phyloP scores from a whole-genome alignment of 1,140 invertebrate genomes.

The Ceratosolen fusciceps region DNA sequence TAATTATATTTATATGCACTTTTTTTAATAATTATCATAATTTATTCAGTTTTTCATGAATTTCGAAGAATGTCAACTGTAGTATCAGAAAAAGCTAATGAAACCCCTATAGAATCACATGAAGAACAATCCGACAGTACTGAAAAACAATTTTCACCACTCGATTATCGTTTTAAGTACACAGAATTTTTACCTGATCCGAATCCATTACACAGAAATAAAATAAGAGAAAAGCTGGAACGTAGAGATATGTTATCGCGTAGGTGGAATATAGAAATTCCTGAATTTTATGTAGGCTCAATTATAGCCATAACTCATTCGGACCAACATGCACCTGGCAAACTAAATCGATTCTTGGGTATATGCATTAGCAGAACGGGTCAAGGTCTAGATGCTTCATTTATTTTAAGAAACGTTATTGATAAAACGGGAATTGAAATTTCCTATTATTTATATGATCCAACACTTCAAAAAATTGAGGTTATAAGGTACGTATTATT shows the following conservation, averaged over 20 bases:
- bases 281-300: constrained; percentile 98
- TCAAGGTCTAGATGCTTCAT: constrained; percentile 85
- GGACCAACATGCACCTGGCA: constrained; percentile 88
- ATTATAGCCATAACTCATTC: constrained; percentile 93
- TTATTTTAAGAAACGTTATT: constrained; percentile 93
- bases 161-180: constrained; percentile 79
- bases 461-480: constrained; percentile 90
- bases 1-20: not conserved
- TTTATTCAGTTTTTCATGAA: constrained; percentile 42
- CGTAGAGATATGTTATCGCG: constrained; percentile 93
- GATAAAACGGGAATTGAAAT: constrained; percentile 93
- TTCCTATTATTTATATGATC: constrained; percentile 94
- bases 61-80: constrained; percentile 43
- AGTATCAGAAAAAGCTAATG: constrained; percentile 2
- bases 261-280: constrained; percentile 87
- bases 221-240: constrained; percentile 89
- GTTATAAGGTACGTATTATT: constrained; percentile 61
- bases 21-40: not conserved
- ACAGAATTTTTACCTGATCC: constrained; percentile 96
- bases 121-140: not conserved
- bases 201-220: constrained; percentile 82
- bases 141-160: not conserved
- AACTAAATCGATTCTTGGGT: constrained; percentile 92
- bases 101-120: not conserved
- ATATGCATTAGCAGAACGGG: constrained; percentile 92